Conservation (phyloP, 2,113 vertebrate species). For the Dicentrarchus labrax region DNA sequence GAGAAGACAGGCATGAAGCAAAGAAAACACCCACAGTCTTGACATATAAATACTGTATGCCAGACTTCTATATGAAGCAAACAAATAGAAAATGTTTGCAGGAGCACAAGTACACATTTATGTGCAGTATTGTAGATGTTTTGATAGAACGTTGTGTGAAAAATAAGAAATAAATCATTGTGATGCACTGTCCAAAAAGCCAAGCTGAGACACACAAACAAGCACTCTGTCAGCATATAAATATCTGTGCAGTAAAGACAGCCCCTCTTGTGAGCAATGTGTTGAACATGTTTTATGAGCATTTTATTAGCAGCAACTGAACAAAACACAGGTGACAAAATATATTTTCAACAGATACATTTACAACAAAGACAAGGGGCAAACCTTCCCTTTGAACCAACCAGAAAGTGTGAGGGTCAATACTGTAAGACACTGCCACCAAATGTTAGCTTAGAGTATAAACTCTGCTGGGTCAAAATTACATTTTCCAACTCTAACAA, state of each 20-base stretch:
- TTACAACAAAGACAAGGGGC: background rate
- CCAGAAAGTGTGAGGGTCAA: background rate
- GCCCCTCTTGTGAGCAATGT: background rate
- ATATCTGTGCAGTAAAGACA: background rate
- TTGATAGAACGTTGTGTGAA: background rate
- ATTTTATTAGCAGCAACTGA: background rate
- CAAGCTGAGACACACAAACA: background rate
- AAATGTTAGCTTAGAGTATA: slow-evolving; percentile 12
- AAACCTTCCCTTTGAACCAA: background rate
- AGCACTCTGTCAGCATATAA: background rate
- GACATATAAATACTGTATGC: background rate
- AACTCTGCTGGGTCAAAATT: background rate
- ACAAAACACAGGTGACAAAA: background rate
- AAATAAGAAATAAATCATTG: background rate
- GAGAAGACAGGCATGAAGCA: background rate
- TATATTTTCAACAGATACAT: background rate
- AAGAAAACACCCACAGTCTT: background rate
- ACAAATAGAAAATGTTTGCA: background rate
- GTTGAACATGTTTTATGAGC: background rate
- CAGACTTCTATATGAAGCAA: background rate
- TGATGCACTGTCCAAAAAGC: background rate
- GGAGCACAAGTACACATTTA: background rate
- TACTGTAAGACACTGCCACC: slow-evolving; percentile 25
- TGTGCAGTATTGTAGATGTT: background rate
- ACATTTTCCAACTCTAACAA: background rate